Evolutionary conservation across 2,797 vertebrate genomes (phyloP).

Genomic region (Channa striata): DNA sequence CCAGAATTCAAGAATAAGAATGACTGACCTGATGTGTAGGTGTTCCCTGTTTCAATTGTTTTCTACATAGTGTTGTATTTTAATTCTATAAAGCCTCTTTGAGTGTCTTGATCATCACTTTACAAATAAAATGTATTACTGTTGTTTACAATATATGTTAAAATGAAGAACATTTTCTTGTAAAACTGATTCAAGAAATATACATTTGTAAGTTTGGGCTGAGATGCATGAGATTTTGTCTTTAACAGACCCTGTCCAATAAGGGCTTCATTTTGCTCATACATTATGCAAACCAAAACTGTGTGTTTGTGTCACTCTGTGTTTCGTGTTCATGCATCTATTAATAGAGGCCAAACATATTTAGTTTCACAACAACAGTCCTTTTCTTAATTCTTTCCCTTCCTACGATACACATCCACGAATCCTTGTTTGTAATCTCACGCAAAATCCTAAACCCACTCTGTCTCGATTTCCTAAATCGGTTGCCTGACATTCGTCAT

Average conservation of each 20-base stretch:
- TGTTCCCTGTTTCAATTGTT: too few relatives aligned
- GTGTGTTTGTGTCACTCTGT: neutral
- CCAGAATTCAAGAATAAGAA: too few relatives aligned
- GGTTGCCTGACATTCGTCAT: conserved; percentile 40
- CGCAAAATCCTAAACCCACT: conserved; percentile 36
- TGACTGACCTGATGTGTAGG: too few relatives aligned
- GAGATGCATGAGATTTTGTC: neutral
- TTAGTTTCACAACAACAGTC: conserved; percentile 31
- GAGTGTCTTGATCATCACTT: too few relatives aligned
- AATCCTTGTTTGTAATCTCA: conserved; percentile 28
- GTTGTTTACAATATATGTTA: too few relatives aligned
- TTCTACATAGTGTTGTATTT: too few relatives aligned
- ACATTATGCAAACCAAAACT: conserved; percentile 17
- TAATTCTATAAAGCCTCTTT: too few relatives aligned
- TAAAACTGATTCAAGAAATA: too few relatives aligned
- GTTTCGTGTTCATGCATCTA: neutral
- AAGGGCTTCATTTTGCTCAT: conserved; percentile 1
- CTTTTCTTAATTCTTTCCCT: conserved; percentile 29
- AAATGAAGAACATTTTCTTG: too few relatives aligned
- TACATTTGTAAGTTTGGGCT: too few relatives aligned
- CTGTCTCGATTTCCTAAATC: conserved; percentile 35
- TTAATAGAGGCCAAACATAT: neutral
- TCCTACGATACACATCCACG: conserved; percentile 39
- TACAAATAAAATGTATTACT: too few relatives aligned
- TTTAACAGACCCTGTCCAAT: neutral